Percentiles rank a stretch among this genome's conserved stretches.
Evolutionary conservation across 2,113 vertebrate species (phyloP).

Genomic region (Calidris pygmaea): DNA sequence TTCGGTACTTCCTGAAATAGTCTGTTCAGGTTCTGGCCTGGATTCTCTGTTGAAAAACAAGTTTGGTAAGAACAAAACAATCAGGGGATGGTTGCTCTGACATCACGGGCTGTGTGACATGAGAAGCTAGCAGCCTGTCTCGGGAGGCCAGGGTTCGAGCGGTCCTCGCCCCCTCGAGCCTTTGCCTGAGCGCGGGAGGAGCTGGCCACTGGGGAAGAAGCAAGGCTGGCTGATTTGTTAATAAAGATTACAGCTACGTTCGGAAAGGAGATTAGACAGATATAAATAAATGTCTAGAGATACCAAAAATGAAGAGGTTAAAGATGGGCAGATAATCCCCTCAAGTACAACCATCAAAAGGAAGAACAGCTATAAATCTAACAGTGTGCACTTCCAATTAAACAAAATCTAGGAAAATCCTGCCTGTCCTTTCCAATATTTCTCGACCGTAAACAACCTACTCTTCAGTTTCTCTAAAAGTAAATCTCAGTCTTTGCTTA

Average conservation of each 20-base stretch:
- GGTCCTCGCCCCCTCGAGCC: background rate
- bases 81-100: slow-evolving; percentile 78
- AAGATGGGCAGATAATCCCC: slow-evolving; percentile 59
- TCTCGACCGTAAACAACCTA: slow-evolving; percentile 32
- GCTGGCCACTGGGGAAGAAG: slow-evolving; percentile 60
- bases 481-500: slow-evolving; percentile 31
- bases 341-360: slow-evolving; percentile 58
- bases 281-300: slow-evolving; percentile 51
- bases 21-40: slow-evolving; percentile 98
- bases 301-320: slow-evolving; percentile 52
- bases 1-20: slow-evolving; percentile 98
- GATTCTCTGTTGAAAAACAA: slow-evolving; percentile 99
- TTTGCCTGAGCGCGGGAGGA: slow-evolving; percentile 8
- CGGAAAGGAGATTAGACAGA: slow-evolving; percentile 55
- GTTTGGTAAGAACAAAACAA: slow-evolving; percentile 92
- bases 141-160: slow-evolving; percentile 33
- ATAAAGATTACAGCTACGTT: slow-evolving; percentile 64
- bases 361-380: slow-evolving; percentile 31
- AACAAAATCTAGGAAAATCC: slow-evolving; percentile 29
- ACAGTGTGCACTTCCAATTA: slow-evolving; percentile 36
- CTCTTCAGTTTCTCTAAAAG: slow-evolving; percentile 28
- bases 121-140: slow-evolving; percentile 62
- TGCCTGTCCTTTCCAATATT: slow-evolving; percentile 28
- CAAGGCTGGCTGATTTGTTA: slow-evolving; percentile 68
- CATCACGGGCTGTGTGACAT: slow-evolving; percentile 73